phyloP scores from a whole-genome alignment of 1,140 invertebrate genomes.

The Papilio machaon region DNA sequence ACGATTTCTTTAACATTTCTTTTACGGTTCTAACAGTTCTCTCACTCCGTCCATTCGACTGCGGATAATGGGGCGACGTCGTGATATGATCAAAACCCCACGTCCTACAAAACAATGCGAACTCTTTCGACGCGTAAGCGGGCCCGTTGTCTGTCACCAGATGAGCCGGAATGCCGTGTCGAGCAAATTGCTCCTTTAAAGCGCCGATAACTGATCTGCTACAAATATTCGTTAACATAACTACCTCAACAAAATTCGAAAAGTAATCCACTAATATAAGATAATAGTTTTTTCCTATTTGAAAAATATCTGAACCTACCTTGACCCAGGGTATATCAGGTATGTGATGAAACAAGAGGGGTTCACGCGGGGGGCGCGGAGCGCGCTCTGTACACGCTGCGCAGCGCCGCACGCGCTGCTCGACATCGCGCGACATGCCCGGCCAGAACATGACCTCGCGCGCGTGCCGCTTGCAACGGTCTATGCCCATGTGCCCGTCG shows the following conservation, averaged over 20 bases:
- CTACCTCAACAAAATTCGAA: constrained; percentile 49
- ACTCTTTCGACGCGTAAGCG: constrained; percentile 65
- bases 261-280: constrained; percentile 45
- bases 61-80: constrained; percentile 62
- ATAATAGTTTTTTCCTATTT: constrained; percentile 42
- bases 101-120: constrained; percentile 63
- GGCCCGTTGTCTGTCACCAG: constrained; percentile 69
- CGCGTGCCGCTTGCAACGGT: too few species aligned
- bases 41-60: constrained; percentile 70
- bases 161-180: constrained; percentile 62
- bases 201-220: constrained; percentile 34
- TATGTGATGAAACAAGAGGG: constrained; percentile 47
- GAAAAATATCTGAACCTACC: constrained; percentile 55
- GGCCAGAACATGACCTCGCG: too few species aligned
- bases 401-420: too few species aligned
- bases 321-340: constrained; percentile 53
- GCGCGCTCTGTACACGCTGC: too few species aligned
- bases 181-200: constrained; percentile 59
- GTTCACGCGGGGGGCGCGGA: too few species aligned
- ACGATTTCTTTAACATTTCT: constrained; percentile 46
- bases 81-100: constrained; percentile 70
- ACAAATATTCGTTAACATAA: constrained; percentile 36
- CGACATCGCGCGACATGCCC: too few species aligned
- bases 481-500: too few species aligned
- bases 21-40: constrained; percentile 66